A percentile compares a stretch with the other conserved stretches of the same genome.
Conservation (phyloP, 1,140 invertebrate species). For the Brachionus manjavacas region DNA sequence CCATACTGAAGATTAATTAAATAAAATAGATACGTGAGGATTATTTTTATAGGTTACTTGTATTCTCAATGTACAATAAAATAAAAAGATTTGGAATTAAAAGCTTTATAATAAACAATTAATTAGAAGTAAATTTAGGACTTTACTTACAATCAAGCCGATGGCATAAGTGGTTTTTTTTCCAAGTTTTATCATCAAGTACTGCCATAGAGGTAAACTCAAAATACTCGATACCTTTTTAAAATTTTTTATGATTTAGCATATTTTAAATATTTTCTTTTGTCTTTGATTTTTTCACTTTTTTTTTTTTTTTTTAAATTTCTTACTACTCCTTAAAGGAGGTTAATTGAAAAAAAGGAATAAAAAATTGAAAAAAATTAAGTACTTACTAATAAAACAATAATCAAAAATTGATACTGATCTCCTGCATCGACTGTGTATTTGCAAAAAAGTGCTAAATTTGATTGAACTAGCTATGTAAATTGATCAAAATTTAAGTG, state of each 20-base stretch:
- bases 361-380: neutral
- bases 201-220: constrained; percentile 51
- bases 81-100: constrained; percentile 26
- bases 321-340: too few relatives aligned
- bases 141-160: constrained; percentile 50
- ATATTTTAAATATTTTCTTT: too few relatives aligned
- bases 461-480: constrained; percentile 53
- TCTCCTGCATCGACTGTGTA: constrained; percentile 49
- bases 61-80: constrained; percentile 1
- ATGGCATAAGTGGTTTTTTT: constrained; percentile 52
- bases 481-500: neutral
- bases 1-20: neutral
- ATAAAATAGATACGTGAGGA: neutral
- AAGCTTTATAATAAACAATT: neutral
- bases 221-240: constrained; percentile 49
- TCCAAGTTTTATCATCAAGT: constrained; percentile 47
- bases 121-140: constrained; percentile 45
- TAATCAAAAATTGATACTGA: constrained; percentile 49
- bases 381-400: constrained; percentile 49
- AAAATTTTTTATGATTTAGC: neutral
- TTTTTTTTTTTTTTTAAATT: neutral
- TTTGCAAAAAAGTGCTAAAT: constrained; percentile 51
- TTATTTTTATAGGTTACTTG: neutral
- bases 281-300: too few relatives aligned
- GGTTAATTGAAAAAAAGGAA: too few relatives aligned